Evolutionary conservation across 2,797 vertebrate species (phyloP).

Genomic region (Antrozous pallidus): DNA sequence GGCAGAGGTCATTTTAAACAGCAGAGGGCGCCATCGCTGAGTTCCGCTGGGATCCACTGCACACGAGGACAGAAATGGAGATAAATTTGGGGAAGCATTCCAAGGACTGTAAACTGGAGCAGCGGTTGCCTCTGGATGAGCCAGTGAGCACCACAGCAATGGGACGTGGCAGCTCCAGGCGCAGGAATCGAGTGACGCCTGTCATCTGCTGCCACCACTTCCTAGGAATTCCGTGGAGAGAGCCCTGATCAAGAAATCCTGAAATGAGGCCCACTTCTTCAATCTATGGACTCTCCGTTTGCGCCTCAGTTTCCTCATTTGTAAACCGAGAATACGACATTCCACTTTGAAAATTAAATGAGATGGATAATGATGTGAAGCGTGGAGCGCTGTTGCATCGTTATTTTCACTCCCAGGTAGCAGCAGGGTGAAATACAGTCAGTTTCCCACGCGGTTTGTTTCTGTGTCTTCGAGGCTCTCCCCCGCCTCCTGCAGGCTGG

Average conservation of each 20-base stretch:
- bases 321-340: neutral
- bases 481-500: neutral
- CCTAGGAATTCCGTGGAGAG: rapidly evolving
- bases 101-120: neutral
- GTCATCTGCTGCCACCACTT: neutral
- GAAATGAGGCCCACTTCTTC: neutral
- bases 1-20: neutral
- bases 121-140: neutral
- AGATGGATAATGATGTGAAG: neutral
- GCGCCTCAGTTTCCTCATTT: neutral
- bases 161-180: rapidly evolving
- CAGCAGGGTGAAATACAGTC: neutral
- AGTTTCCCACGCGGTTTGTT: neutral
- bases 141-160: neutral
- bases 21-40: neutral
- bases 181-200: neutral
- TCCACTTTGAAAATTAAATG: rapidly evolving
- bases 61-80: neutral
- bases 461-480: neutral
- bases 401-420: neutral
- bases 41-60: neutral
- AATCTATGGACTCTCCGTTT: too few species aligned
- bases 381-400: rapidly evolving
- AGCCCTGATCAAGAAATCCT: neutral
- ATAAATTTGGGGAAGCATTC: neutral